Conservation (phyloP, 2,113 vertebrate genomes). For the Addax nasomaculatus region DNA sequence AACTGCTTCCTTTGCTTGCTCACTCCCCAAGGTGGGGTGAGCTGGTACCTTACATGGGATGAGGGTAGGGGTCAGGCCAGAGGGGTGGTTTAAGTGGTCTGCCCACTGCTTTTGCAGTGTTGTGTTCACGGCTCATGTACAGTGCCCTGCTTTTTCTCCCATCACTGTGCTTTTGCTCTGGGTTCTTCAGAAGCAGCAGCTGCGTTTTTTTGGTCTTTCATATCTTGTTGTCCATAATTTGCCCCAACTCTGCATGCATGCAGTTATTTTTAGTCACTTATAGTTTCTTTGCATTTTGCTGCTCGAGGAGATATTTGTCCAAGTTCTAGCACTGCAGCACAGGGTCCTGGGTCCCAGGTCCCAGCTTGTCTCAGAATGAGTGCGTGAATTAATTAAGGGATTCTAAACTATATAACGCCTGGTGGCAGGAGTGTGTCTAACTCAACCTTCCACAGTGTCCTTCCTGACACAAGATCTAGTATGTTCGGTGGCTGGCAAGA, state of each 20-base stretch:
- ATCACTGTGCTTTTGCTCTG: neutral
- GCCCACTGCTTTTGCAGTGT: neutral
- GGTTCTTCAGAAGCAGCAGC: neutral
- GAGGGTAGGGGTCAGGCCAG: neutral
- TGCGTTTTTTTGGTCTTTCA: neutral
- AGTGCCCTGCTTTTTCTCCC: neutral
- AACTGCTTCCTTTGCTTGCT: neutral
- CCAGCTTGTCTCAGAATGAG: neutral
- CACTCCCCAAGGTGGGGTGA: neutral
- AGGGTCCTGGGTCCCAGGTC: neutral
- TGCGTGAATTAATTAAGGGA: neutral
- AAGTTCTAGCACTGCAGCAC: neutral
- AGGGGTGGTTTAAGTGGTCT: neutral
- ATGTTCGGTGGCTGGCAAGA: accelerated
- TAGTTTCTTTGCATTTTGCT: neutral
- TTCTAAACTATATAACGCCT: neutral
- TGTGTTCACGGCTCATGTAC: neutral
- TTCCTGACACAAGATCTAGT: neutral
- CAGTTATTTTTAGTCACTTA: neutral
- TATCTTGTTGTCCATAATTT: neutral
- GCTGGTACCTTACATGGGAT: neutral
- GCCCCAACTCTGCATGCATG: neutral
- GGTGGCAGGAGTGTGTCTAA: neutral
- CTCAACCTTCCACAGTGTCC: neutral
- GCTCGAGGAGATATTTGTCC: neutral